A percentile compares a stretch with the other conserved stretches of the same genome.
Evolutionary conservation across 2,888 invertebrate species (phyloP).

Genomic region (Operophtera brumata): DNA sequence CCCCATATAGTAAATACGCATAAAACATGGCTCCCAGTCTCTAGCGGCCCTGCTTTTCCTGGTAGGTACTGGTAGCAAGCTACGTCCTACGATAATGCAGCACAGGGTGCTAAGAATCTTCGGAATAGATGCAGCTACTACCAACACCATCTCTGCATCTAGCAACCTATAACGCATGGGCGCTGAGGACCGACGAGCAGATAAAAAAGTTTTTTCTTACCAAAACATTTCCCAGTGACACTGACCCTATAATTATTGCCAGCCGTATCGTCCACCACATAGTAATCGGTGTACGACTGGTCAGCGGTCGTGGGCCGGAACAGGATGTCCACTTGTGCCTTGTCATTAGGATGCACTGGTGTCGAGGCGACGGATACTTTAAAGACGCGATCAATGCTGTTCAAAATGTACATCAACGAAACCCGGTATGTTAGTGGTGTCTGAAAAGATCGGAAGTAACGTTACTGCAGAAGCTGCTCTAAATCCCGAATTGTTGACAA

Average conservation of each 20-base stretch:
- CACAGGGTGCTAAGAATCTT: no score
- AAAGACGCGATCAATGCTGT: conserved; percentile 67
- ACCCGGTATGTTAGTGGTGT: conserved; percentile 55
- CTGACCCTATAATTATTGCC: conserved; percentile 60
- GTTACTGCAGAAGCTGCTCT: not conserved
- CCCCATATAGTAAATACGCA: no score
- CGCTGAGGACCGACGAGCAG: no score
- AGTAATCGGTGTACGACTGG: conserved; percentile 71
- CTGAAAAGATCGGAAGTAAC: conserved; percentile 42
- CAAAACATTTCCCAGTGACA: conserved; percentile 64
- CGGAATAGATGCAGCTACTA: no score
- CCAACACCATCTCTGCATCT: no score
- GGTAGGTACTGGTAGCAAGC: no score
- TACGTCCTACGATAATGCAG: no score
- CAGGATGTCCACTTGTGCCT: conserved; percentile 49
- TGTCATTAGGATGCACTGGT: conserved; percentile 51
- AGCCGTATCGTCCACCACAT: conserved; percentile 59
- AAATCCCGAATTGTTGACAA: not conserved
- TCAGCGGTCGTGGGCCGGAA: conserved; percentile 61
- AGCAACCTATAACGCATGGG: no score
- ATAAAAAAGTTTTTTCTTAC: conserved; percentile 41
- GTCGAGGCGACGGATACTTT: conserved; percentile 53
- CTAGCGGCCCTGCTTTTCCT: no score
- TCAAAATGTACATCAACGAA: conserved; percentile 58
- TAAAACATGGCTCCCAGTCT: no score